These are phyloP conservation scores for Pachyseris speciosa DNA, from an alignment of 64 coral and sea anemone species.

Conservation along the genomic window DNA sequence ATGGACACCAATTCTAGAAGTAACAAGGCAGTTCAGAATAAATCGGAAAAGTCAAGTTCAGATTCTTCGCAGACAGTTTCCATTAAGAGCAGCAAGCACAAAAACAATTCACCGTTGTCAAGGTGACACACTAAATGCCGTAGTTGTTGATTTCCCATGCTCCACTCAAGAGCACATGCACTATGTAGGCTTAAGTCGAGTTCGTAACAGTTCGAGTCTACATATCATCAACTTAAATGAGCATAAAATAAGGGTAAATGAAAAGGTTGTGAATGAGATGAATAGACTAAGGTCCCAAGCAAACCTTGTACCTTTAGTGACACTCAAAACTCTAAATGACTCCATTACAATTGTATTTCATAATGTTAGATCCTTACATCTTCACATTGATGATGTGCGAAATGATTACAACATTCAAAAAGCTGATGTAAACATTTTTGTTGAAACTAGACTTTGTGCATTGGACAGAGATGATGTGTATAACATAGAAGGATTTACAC, in stretches of 20 bases:
- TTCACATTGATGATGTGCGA: constrained; percentile 43
- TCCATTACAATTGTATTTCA: constrained; percentile 54
- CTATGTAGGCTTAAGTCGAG: constrained; percentile 52
- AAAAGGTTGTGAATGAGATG: constrained; percentile 50
- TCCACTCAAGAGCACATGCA: constrained; percentile 37
- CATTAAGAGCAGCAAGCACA: constrained; percentile 31
- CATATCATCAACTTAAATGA: constrained; percentile 36
- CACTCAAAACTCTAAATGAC: constrained; percentile 39
- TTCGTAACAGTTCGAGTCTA: constrained; percentile 29
- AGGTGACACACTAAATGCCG: constrained; percentile 42
- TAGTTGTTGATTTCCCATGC: constrained; percentile 43
- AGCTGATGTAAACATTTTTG: constrained; percentile 62
- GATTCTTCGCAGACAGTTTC: constrained; percentile 43
- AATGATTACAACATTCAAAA: constrained; percentile 49
- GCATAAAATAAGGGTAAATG: constrained; percentile 41
- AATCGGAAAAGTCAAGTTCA: constrained; percentile 38
- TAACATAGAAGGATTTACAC: constrained; percentile 20
- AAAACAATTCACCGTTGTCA: constrained; percentile 64
- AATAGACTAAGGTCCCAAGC: constrained; percentile 56
- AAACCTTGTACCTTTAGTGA: neutral
- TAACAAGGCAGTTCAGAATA: constrained; percentile 51
- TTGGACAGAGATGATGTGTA: constrained; percentile 15
- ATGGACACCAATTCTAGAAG: constrained; percentile 50
- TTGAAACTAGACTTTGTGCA: constrained; percentile 47
- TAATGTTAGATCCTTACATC: constrained; percentile 70